Evolutionary conservation across 2,113 vertebrate species (phyloP), one percentile per base, ranked within the genome.

Genomic region (Bubo bubo): DNA sequence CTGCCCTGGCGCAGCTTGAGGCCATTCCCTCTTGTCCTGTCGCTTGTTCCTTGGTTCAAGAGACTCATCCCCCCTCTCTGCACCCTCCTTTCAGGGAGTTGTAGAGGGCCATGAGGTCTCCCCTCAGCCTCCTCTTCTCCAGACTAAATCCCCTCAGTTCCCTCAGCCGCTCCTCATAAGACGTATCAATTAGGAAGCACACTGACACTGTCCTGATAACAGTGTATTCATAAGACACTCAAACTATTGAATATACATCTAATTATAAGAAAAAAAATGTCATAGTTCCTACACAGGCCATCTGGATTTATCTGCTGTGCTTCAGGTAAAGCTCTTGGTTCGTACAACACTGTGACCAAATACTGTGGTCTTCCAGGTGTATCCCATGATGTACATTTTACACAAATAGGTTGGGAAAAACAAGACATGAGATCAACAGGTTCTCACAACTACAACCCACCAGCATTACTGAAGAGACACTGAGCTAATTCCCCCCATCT

Each of bases 381-480:
- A 67, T n/a, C 60, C 10, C 23, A 8, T 1, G 37, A 37, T 5
- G 11, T 24, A 10, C 14, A 27, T 35, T 56, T 59, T n/a, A 41
- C 24, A 60, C 32, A 63, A 27, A 45, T 0, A 49, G 21, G 41
- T 4, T 14, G n/a, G 50, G 32, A 26, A 66, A 49, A 71, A 10
- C 4, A 6, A 45, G 32, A 56, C 4, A 14, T 0, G 19, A 62
- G 20, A 70, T 5, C 18, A 56, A 27, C 5, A 28, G 12, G 2
- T 6, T 21, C 63, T 24, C 53, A 21, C 24, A 50, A 9, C 30
- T 17, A n/a, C 66, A 47, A 5, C 15, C 49, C 4, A 7, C 6
- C 9, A 0, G 4, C 8, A 3, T 2, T 8, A 11, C 50, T 9
- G 7, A 18, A 22, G 32, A 45, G 43, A 10, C 8, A 0, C n/a